phyloP scores from a whole-genome alignment of 35 echinoderm and acorn worm species.

The Diadema setosum region DNA sequence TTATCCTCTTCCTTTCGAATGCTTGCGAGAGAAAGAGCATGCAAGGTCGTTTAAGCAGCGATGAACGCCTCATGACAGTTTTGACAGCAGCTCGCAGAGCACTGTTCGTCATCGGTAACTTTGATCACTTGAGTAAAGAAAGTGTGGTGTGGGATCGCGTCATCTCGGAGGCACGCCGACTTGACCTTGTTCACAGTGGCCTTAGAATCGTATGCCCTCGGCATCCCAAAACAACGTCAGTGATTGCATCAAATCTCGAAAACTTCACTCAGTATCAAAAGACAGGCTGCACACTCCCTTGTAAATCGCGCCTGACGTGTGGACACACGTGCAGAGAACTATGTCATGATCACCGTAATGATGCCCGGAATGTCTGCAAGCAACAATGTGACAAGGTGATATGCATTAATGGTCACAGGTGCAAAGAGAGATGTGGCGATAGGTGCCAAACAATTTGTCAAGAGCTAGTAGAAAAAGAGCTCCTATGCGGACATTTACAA shows the following conservation, averaged over 20 bases:
- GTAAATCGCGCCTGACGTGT: slow-evolving; percentile 55
- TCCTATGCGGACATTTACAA: slow-evolving; percentile 34
- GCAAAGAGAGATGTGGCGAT: slow-evolving; percentile 15
- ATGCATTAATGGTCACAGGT: slow-evolving; percentile 16
- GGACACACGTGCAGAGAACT: slow-evolving; percentile 52
- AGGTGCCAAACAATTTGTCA: slow-evolving; percentile 3
- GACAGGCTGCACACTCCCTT: slow-evolving; percentile 50
- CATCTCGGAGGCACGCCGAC: background rate
- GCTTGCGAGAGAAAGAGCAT: slow-evolving; percentile 49
- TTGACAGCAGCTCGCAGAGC: slow-evolving; percentile 48
- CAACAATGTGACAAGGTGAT: slow-evolving; percentile 44
- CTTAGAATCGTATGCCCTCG: slow-evolving; percentile 28
- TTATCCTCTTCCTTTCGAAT: slow-evolving; percentile 52
- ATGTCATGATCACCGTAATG: slow-evolving; percentile 33
- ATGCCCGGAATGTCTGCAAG: background rate
- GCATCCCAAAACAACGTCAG: slow-evolving; percentile 27
- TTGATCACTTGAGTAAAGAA: slow-evolving; percentile 16
- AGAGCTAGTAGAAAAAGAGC: background rate
- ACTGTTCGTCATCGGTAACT: slow-evolving; percentile 62
- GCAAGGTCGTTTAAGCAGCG: slow-evolving; percentile 39
- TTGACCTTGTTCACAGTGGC: background rate
- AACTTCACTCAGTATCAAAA: slow-evolving; percentile 35
- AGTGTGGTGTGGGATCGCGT: slow-evolving; percentile 55
- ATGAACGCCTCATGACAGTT: slow-evolving; percentile 47
- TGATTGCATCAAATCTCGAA: background rate